Evolutionary conservation across 2,888 invertebrate species (phyloP), one percentile per base, ranked within the genome.

Genomic region (Nemotelus pantherinus): DNA sequence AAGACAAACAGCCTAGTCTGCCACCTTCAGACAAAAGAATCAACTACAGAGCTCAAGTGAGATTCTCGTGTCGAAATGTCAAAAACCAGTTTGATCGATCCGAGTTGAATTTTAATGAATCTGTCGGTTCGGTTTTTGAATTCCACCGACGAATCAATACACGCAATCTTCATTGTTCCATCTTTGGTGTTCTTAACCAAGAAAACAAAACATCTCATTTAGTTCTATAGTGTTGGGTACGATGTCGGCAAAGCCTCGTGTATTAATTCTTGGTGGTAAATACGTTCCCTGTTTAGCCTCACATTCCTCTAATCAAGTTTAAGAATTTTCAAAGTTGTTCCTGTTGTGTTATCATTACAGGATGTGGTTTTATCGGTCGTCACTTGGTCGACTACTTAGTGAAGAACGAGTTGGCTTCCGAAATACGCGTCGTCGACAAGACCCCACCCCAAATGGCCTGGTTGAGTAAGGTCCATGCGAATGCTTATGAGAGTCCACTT

Each of bases 361-460:
- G 97, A 87, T 96, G 96, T 88, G 97, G 97, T 83, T 97, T 97
- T 88, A 94, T 97, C 85, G 97, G 97, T 81, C 91, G 97, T 84
- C 94, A 96, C 89, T 89, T 97, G 82, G 93, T 96, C 79, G 90
- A 93, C 80, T 93, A 93, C 88, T 89, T 97, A 84, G 89, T 97
- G 81, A 90, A 90, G 80, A 93, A 95, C 87, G 91, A 94, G 83
- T 87, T 95, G 83, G 93, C 92, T 80, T 92, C 92, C 83, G 90
- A 89, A 82, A 89, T 97, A 80, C 91, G 94, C 81, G 92, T 96
- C 68, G 95, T 95, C 78, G 97, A 97, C 88, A 97, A 97, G 88
- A 96, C 96, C 48, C 96, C 96, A 71, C 97, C 97, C 1, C 95
- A 95, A 87, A 93, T 95, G 83, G 97, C 96, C 2, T 97, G 96